Evolutionary conservation across 2,888 invertebrate species (phyloP).

Genomic region (Zygothrica quintamaculata): DNA sequence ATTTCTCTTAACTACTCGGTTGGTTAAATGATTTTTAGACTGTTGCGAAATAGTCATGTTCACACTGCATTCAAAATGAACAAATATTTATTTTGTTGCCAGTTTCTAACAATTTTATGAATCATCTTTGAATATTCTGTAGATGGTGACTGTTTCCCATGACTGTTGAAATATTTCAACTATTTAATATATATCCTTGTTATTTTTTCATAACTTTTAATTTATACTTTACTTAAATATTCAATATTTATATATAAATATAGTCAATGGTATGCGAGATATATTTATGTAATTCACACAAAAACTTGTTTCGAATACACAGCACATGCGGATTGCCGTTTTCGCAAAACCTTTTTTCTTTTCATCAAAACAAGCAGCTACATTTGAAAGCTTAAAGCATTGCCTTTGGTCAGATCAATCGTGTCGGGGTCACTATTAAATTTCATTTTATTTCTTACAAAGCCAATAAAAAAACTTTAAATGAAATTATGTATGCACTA

Average conservation of each 20-base stretch:
- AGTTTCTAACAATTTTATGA: constrained; percentile 6
- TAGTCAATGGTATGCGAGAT: no score
- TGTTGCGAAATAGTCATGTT: constrained; percentile 44
- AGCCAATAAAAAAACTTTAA: constrained; percentile 46
- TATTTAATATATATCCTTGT: no score
- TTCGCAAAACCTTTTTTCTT: constrained; percentile 60
- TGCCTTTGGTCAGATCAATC: constrained; percentile 41
- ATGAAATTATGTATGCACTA: constrained; percentile 66
- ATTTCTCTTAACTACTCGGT: constrained; percentile 39
- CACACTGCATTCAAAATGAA: constrained; percentile 31
- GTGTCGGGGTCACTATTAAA: constrained; percentile 51
- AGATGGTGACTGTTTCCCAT: no score
- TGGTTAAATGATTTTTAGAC: constrained; percentile 25
- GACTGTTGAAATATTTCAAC: no score
- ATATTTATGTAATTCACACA: no score
- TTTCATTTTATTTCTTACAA: constrained; percentile 7
- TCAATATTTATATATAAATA: no score
- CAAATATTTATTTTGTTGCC: constrained; percentile 22
- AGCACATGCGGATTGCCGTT: no score
- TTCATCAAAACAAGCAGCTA: constrained; percentile 39
- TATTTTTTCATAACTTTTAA: no score
- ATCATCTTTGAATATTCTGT: no score
- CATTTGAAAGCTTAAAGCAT: constrained; percentile 31
- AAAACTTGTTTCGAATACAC: no score
- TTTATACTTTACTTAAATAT: no score